These are phyloP conservation scores for Gnathonemus longibarbis DNA, from an alignment of 2,113 vertebrate genomes.

Conservation along the genomic window DNA sequence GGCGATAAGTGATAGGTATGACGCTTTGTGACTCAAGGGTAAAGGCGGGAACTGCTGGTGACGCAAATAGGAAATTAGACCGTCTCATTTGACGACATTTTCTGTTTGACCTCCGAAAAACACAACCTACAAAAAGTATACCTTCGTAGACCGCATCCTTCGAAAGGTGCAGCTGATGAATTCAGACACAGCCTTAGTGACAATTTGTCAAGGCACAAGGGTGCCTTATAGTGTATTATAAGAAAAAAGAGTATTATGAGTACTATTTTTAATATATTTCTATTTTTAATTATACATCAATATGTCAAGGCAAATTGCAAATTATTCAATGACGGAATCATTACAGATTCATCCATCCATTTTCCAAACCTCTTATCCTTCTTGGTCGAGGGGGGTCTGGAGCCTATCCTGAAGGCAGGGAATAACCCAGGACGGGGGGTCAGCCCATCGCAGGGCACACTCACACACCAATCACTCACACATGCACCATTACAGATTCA, in stretches of 20 bases:
- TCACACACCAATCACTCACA: too few relatives aligned
- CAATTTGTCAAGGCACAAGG: not conserved
- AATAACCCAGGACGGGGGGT: too few relatives aligned
- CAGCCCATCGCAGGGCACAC: too few relatives aligned
- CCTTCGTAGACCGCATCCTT: not conserved
- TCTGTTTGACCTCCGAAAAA: not conserved
- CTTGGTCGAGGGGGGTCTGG: too few relatives aligned
- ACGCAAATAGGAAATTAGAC: not conserved
- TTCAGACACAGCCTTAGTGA: not conserved
- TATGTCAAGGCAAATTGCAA: not conserved
- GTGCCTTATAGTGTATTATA: too few relatives aligned
- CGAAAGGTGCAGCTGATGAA: not conserved
- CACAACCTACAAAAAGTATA: not conserved
- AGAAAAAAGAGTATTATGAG: too few relatives aligned
- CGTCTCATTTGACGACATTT: not conserved
- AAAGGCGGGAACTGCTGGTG: not conserved
- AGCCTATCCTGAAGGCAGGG: too few relatives aligned
- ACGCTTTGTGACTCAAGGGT: not conserved
- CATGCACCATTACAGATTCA: not conserved
- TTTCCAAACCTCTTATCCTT: too few relatives aligned
- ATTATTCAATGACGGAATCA: not conserved
- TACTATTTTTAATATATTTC: not conserved
- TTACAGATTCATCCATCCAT: not conserved
- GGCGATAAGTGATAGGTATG: not conserved
- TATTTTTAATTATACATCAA: not conserved